Evolutionary conservation across 2,797 vertebrate species (phyloP).

Genomic region (Lophius americanus): DNA sequence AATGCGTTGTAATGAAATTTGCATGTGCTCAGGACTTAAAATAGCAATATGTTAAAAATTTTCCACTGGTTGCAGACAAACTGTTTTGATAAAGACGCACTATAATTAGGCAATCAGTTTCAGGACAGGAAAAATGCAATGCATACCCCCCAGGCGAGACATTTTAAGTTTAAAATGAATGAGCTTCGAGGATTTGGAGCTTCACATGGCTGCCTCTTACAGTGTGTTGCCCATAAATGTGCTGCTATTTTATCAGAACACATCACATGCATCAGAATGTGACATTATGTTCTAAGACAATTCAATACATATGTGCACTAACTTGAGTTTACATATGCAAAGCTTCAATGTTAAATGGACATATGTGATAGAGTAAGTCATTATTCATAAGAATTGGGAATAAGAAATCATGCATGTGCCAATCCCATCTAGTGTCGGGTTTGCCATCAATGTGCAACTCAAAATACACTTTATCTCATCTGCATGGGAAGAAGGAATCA

Average conservation of each 20-base stretch:
- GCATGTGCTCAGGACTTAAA: conserved; percentile 20
- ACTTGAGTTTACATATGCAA: conserved; percentile 32
- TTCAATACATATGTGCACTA: conserved; percentile 7
- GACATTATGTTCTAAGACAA: conserved; percentile 11
- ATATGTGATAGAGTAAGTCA: background rate
- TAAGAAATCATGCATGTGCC: background rate
- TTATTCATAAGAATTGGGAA: background rate
- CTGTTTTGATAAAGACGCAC: conserved; percentile 6
- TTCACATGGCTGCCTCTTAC: background rate
- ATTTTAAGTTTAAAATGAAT: conserved; percentile 13
- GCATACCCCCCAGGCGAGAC: conserved; percentile 2
- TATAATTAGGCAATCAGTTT: conserved; percentile 6
- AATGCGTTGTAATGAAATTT: conserved; percentile 17
- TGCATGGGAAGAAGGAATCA: conserved; percentile 23
- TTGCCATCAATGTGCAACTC: conserved; percentile 7
- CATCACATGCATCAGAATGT: conserved; percentile 6
- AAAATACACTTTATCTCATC: conserved; percentile 14
- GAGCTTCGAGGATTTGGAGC: background rate
- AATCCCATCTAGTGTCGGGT: conserved; percentile 7
- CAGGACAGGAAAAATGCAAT: background rate
- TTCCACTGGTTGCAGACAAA: conserved; percentile 13
- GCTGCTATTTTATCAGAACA: background rate
- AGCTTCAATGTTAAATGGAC: conserved; percentile 1
- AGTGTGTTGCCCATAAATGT: background rate
- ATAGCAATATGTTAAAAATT: conserved; percentile 34